phyloP scores from a whole-genome alignment of 2,888 invertebrate genomes.

The Pimpla rufipes region DNA sequence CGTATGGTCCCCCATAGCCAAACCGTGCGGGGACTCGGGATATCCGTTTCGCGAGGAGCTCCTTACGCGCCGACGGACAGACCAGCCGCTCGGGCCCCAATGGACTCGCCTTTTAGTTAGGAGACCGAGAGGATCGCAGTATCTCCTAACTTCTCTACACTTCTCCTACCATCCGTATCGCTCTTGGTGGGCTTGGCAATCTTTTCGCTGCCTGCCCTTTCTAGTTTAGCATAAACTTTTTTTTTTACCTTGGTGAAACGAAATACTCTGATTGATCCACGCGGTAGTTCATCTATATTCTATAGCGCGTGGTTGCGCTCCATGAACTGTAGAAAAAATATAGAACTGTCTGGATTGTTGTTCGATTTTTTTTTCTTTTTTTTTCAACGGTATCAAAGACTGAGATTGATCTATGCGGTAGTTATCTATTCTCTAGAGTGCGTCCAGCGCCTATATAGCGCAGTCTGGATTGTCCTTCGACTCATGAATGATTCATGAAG shows the following conservation, averaged over 20 bases:
- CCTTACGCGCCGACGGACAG: slow-evolving; percentile 27
- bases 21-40: not conserved
- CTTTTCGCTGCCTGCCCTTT: slow-evolving; percentile 8
- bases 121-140: no score
- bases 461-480: slow-evolving; percentile 35
- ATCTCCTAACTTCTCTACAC: slow-evolving; percentile 13
- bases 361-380: not conserved
- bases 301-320: no score
- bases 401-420: slow-evolving; percentile 14
- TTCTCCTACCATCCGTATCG: slow-evolving; percentile 31
- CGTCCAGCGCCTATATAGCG: not conserved
- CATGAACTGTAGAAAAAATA: no score
- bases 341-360: not conserved
- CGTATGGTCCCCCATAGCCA: slow-evolving; percentile 44
- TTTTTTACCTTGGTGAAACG: not conserved
- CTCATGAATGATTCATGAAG: slow-evolving; percentile 51
- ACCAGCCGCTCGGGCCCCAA: not conserved
- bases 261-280: not conserved
- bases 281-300: no score
- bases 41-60: slow-evolving; percentile 36
- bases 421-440: not conserved
- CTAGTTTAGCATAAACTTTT: slow-evolving; percentile 20
- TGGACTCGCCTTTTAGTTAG: not conserved
- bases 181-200: slow-evolving; percentile 34
- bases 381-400: slow-evolving; percentile 7